These are phyloP conservation scores for Dendropsophus ebraccatus DNA, from an alignment of 2,113 vertebrate species.

Conservation along the genomic window DNA sequence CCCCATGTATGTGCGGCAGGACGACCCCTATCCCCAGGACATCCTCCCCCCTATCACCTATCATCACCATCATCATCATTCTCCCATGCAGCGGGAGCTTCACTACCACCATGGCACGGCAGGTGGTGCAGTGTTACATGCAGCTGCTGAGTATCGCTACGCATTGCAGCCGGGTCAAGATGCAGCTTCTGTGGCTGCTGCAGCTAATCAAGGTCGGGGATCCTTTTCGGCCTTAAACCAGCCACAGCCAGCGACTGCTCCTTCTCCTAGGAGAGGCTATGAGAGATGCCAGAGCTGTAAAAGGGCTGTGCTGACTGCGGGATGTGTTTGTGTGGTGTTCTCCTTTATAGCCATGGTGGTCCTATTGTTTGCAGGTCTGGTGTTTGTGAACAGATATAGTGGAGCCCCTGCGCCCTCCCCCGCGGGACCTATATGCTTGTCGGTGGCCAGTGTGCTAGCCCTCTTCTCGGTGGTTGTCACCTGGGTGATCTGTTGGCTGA, in stretches of 20 bases:
- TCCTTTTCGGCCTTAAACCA: constrained; percentile 1
- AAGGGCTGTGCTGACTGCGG: constrained; percentile 86
- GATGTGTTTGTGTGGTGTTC: constrained; percentile 91
- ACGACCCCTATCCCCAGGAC: constrained; percentile 85
- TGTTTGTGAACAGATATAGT: constrained; percentile 88
- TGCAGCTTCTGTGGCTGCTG: neutral
- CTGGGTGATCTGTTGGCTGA: constrained; percentile 92
- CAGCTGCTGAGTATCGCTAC: constrained; percentile 62
- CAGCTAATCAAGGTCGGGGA: neutral
- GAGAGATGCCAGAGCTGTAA: constrained; percentile 91
- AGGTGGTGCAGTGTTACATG: constrained; percentile 42
- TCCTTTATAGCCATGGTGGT: constrained; percentile 93
- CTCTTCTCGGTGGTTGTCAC: constrained; percentile 92
- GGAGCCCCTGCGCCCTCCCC: constrained; percentile 78
- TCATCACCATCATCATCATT: constrained; percentile 60
- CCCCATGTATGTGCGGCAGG: constrained; percentile 80
- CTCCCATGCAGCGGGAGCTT: constrained; percentile 64
- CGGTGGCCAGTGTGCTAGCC: constrained; percentile 89
- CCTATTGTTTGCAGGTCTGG: constrained; percentile 90
- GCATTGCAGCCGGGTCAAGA: constrained; percentile 47
- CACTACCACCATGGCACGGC: constrained; percentile 64
- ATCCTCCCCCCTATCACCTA: constrained; percentile 77
- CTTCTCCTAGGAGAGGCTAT: constrained; percentile 81
- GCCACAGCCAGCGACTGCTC: constrained; percentile 68
- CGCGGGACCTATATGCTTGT: constrained; percentile 88